Percentiles rank a stretch among this genome's conserved stretches.
Conservation (phyloP, 2,113 vertebrate genomes). For the Nerophis lumbriciformis region DNA sequence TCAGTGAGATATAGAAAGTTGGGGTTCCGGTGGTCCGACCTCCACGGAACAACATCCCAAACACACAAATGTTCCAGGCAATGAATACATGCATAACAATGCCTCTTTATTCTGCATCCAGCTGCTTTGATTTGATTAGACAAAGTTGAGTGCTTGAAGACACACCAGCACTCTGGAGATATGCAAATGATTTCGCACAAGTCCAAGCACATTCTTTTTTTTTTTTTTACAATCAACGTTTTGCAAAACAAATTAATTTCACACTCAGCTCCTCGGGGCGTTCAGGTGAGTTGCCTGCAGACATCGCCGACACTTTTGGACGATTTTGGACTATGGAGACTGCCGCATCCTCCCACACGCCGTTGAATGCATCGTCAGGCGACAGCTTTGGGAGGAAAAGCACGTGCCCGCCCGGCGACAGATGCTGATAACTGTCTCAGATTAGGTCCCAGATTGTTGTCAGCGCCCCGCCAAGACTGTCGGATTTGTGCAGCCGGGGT, state of each 20-base stretch:
- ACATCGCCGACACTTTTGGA: constrained; percentile 21
- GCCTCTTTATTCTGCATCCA: constrained; percentile 1
- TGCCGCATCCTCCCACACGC: constrained; percentile 41
- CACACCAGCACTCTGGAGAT: constrained; percentile 23
- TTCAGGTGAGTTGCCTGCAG: constrained; percentile 33
- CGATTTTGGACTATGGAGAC: constrained; percentile 20
- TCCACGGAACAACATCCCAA: no score
- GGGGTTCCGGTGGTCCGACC: no score
- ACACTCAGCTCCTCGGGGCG: constrained; percentile 19
- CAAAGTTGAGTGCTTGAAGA: constrained; percentile 26
- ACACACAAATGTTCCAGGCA: no score
- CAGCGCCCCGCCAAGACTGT: constrained; percentile 50
- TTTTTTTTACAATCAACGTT: constrained; percentile 45
- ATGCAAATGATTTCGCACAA: constrained; percentile 25
- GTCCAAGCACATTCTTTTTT: no score
- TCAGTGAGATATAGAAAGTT: no score
- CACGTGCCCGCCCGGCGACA: constrained; percentile 59
- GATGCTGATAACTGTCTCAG: constrained; percentile 62
- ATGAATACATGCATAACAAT: constrained; percentile 30
- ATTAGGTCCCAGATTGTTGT: constrained; percentile 58
- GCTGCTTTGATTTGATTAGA: constrained; percentile 17
- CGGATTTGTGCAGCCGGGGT: constrained; percentile 36
- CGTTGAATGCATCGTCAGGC: constrained; percentile 33
- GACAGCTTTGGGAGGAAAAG: constrained; percentile 61
- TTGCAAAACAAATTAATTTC: constrained; percentile 52